These are phyloP conservation scores for Crossaster papposus DNA, from an alignment of 53 echinoderm and acorn worm species.

Conservation along the genomic window DNA sequence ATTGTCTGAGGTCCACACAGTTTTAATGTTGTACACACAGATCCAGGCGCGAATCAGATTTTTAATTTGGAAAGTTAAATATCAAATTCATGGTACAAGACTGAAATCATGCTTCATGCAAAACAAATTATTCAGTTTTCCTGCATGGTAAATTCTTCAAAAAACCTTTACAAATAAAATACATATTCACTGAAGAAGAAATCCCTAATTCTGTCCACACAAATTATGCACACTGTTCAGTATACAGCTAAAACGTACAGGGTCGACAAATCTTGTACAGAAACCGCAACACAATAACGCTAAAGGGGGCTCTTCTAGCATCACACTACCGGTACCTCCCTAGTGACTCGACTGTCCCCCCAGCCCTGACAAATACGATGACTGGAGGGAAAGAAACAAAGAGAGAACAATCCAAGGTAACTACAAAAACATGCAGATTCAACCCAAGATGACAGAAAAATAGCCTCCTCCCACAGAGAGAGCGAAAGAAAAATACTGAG, in stretches of 20 bases:
- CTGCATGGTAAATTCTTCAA: no score
- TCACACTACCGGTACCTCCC: neutral
- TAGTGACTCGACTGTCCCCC: neutral
- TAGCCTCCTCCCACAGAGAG: neutral
- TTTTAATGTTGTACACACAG: no score
- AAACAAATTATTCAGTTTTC: no score
- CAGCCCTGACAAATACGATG: neutral
- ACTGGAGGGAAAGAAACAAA: neutral
- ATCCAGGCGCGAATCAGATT: no score
- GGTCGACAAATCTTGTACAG: neutral
- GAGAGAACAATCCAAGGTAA: neutral
- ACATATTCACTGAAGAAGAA: neutral
- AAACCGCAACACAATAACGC: neutral
- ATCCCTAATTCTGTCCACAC: neutral
- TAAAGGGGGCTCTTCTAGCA: neutral
- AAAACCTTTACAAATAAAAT: no score
- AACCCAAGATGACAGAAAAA: neutral
- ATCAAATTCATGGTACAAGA: no score
- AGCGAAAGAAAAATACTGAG: neutral
- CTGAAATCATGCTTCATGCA: no score
- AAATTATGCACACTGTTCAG: neutral
- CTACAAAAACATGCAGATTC: neutral
- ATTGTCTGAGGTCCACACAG: no score
- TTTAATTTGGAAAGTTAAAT: no score
- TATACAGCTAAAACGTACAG: neutral